Evolutionary conservation across 2,113 vertebrate genomes (phyloP), one percentile per base, ranked within the genome.

Genomic region (Petroica traversi): DNA sequence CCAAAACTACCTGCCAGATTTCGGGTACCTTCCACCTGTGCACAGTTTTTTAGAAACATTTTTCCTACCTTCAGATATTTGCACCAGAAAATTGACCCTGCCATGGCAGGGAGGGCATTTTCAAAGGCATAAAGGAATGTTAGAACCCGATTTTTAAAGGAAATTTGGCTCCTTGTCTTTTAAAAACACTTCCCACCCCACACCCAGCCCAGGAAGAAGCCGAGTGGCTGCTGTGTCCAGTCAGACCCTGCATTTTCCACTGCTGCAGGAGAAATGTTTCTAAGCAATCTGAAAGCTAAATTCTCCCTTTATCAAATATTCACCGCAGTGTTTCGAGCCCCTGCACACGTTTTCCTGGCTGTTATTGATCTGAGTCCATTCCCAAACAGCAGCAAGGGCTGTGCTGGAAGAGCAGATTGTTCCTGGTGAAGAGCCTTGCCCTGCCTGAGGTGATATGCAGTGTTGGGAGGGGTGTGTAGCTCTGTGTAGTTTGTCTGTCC

Each of bases 31-130:
- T 74, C 74, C 54, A 38, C 62, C 51, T 28, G 38, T 36, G 79
- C 75, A 68, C 71, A 80, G 26, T 49, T 75, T 85, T 73, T 90
- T 22, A 94, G 82, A 76, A 92, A 90, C 63, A 6, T 69, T 95
- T 90, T 93, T 88, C 63, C 59, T 63, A 77, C 66, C 49, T 80
- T 73, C 75, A 52, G 52, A 43, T 58, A 40, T 52, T 90, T 86
- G 41, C 58, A 85, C 49, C 67, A 66, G 75, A 72, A 88, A 78
- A 77, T 36, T 15, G 49, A 49, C 51, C 79, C 64, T 86, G 71
- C 45, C 5, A 0, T 36, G 62, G 66, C 66, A 38, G 49, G 66
- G 49, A 31, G 62, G 20, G 4, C 23, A 19, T 82, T 92, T 69
- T 89, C 63, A 83, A 63, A 88, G 66, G 74, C 45, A 10, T 51